Percentiles rank a stretch among this genome's conserved stretches.
These are phyloP conservation scores for Myiotriccus ornatus DNA, from an alignment of 2,797 vertebrate genomes.

Conservation along the genomic window DNA sequence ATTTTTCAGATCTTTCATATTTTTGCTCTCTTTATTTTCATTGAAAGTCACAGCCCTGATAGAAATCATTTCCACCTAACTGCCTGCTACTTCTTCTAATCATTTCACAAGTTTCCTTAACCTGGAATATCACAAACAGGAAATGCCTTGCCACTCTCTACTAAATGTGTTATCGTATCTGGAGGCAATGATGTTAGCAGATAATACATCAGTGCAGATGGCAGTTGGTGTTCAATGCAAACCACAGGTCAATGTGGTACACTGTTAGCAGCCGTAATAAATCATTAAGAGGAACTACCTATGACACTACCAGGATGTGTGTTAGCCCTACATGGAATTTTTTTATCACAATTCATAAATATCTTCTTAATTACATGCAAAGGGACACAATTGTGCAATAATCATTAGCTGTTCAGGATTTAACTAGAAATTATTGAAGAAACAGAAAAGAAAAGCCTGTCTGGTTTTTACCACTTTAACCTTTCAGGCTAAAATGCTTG, in stretches of 20 bases:
- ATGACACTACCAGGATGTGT: slow-evolving; percentile 58
- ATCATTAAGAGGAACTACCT: slow-evolving; percentile 68
- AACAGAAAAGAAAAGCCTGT: background rate
- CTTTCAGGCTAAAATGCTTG: background rate
- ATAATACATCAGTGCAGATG: slow-evolving; percentile 60
- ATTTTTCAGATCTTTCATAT: background rate
- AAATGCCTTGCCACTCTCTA: slow-evolving; percentile 48
- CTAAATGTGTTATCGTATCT: slow-evolving; percentile 7
- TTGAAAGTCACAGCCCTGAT: background rate
- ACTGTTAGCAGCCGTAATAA: slow-evolving; percentile 60
- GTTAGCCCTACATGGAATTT: slow-evolving; percentile 50
- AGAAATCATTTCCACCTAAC: background rate
- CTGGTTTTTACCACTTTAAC: background rate
- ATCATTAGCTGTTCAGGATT: background rate
- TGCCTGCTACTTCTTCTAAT: background rate
- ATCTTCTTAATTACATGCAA: slow-evolving; percentile 26
- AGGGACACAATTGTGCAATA: background rate
- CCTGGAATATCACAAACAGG: slow-evolving; percentile 41
- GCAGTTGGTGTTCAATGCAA: slow-evolving; percentile 55
- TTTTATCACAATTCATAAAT: slow-evolving; percentile 49
- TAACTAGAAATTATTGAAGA: background rate
- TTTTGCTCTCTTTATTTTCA: background rate
- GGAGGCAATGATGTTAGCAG: slow-evolving; percentile 40
- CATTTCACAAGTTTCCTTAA: slow-evolving; percentile 34
- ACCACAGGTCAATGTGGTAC: slow-evolving; percentile 43